A percentile compares a stretch with the other conserved stretches of the same genome.
phyloP scores from a whole-genome alignment of 1,140 invertebrate genomes.

The Sitophilus oryzae region DNA sequence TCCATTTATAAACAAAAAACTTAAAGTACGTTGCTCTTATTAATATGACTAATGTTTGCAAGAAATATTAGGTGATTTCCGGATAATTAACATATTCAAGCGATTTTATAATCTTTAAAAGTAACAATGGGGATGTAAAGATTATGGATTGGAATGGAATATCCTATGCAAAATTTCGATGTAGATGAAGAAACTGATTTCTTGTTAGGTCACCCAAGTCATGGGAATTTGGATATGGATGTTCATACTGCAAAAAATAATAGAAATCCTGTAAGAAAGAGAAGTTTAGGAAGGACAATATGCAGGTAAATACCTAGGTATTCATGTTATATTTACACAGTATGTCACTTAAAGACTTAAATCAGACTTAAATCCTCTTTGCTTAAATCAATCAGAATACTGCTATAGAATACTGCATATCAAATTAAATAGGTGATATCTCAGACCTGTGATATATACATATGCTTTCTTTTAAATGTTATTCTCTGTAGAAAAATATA shows the following conservation, averaged over 20 bases:
- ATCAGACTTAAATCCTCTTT: neutral
- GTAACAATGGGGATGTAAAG: neutral
- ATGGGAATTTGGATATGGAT: constrained; percentile 40
- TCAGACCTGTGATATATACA: neutral
- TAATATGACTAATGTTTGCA: no score
- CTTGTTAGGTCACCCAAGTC: constrained; percentile 50
- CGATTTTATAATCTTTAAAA: no score
- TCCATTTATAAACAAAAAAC: no score
- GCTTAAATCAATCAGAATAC: neutral
- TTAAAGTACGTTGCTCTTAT: no score
- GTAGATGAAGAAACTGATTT: constrained; percentile 61
- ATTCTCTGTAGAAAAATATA: no score
- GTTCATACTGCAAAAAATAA: constrained; percentile 40
- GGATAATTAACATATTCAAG: no score
- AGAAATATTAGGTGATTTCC: no score
- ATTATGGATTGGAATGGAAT: constrained; percentile 37
- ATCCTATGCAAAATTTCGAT: constrained; percentile 53
- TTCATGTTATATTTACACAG: neutral
- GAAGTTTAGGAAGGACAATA: constrained; percentile 38
- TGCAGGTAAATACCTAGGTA: constrained; percentile 47
- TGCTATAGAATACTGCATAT: no score
- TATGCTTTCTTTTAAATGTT: no score
- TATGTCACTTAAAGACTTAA: no score
- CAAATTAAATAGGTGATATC: neutral
- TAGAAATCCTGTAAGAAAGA: constrained; percentile 35